Base-by-base conservation (phyloP, 1,140 invertebrate species). In the Aphaenogaster rudis region DNA sequence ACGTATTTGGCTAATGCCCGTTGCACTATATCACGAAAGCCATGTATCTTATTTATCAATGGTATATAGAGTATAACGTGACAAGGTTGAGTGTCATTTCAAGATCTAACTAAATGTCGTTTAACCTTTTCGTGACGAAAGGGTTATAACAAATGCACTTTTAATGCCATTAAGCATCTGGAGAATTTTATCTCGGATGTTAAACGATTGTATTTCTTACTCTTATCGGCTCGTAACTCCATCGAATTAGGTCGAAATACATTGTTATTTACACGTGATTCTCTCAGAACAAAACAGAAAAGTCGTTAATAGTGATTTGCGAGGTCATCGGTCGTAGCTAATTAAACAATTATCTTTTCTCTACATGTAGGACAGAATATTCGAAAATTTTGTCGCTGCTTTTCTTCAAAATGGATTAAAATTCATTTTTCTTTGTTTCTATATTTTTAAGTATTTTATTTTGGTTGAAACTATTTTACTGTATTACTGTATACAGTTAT, bases 121-220 rank as follows among this genome's bases (percentile, higher is more conserved):
- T 57, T 17, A 36, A 33, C 33, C n/a, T 48, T 45, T 66, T 74
- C 42, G 17, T 9, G 8, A 39, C 3, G 28, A 21, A 39, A 7
- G 21, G 17, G 4, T 48, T 45, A 42, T 52, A 77, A 86, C 81
- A 69, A 64, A 63, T 59, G n/a, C 61, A 8, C 11, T 50, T 88
- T 88, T 64, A 45, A 54, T 71, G 54, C 11, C 8, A 54, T 54
- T 67, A 52, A 63, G 33, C 57, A 17, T 13, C 63, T 17, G 21
- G 17, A 48, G 52, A 36, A 88, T 88, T 54, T 86, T 77, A 90
- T 88, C 76, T 50, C 2, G 50, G 6, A 13, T 42, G 39, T 77
- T 69, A 50, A 82, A 74, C 17, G 61, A 61, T 80, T 39, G 57
- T 79, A 39, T 67, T 48, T 52, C 17, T 39, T 45, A 6, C 21